Base-by-base conservation (phyloP, 2,113 vertebrate genomes). In the Bufo gargarizans region DNA sequence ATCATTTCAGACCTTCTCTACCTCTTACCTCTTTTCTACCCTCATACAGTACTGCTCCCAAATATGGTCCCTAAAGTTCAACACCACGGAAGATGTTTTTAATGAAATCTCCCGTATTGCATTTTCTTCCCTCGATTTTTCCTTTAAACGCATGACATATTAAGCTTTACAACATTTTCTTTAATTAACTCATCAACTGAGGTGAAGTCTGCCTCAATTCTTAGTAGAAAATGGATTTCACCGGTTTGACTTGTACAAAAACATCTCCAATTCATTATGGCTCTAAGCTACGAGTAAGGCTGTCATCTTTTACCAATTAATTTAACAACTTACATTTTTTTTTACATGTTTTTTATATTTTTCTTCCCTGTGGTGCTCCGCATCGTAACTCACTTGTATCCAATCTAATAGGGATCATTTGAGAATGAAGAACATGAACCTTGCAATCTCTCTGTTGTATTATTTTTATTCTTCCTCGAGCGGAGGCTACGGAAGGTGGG, bases 241-340 rank as follows among this genome's bases (percentile, higher is more conserved):
- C 65, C 50, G 61, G 59, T 71, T 53, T 56, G 49, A 87, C 61
- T 55, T 3, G 9, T 49, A 55, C 53, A 80, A 53, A 79, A 87
- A 61, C 8, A 17, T 61, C 58, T 71, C 10, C 65, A 6, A 50
- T 33, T 82, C 67, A 61, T 88, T 88, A 61, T 69, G 47, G 50
- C 78, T 82, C 49, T n/a, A 82, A 80, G 86, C 78, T 59, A 82
- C 20, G 8, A 50, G 43, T n/a, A 49, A 43, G 67, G 33, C 56
- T 61, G 74, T 67, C 85, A 78, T 78, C 74, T 83, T 53, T 7
- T 78, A 65, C 72, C 85, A 88, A 82, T 86, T 78, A 86, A 77
- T 86, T 78, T 86, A 65, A 78, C n/a, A 78, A 47, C 74, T 50
- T 47, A 55, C 13, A 9, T 4, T 61, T 78, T 78, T 50, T 77